Evolutionary conservation across 2,797 vertebrate species (phyloP), one percentile per base, ranked within the genome.

Genomic region (Neomorphus geoffroyi): DNA sequence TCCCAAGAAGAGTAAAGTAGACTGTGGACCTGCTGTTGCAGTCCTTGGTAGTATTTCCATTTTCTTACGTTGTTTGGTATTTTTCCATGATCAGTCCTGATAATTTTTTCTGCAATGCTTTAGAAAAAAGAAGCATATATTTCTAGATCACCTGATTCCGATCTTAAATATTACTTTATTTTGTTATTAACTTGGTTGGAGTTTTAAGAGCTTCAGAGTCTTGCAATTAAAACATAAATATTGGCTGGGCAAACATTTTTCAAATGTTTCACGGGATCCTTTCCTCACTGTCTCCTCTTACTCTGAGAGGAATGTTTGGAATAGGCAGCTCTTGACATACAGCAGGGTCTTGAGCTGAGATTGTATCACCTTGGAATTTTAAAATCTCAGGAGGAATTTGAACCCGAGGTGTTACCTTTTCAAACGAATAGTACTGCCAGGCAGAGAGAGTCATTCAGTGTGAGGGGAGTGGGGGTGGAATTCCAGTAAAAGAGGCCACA

Each of bases 361-460:
- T 46, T 87, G 30, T 89, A 64, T 89, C n/a, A 43, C 78, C 27
- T 35, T 71, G 94, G 94, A 90, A 96, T 94, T 96, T 94, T 85
- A 90, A 95, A 88, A 94, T 94, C 85, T 85, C 60, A 9, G 37
- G 22, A 88, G 80, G 91, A 94, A 94, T 97, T 84, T 94, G 91
- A 96, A 79, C 56, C n/a, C 11, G 0, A 91, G 43, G 62, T 66
- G 64, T 72, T 87, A 43, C 64, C 33, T 89, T 64, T 73, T 69
- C 39, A 56, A 74, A 72, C 37, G 37, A 9, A 30, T 32, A 37
- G n/a, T 60, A 56, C 60, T 93, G 54, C 91, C 93, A 92, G 65
- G 74, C 79, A 58, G 80, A 71, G 67, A 82, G 23, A n/a, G 50
- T 57, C 61, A 79, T 61, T 72, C 26, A 58, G 7, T 11, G 53